These are phyloP conservation scores for Agrochola macilenta DNA, from an alignment of 2,888 invertebrate genomes.

Conservation along the genomic window DNA sequence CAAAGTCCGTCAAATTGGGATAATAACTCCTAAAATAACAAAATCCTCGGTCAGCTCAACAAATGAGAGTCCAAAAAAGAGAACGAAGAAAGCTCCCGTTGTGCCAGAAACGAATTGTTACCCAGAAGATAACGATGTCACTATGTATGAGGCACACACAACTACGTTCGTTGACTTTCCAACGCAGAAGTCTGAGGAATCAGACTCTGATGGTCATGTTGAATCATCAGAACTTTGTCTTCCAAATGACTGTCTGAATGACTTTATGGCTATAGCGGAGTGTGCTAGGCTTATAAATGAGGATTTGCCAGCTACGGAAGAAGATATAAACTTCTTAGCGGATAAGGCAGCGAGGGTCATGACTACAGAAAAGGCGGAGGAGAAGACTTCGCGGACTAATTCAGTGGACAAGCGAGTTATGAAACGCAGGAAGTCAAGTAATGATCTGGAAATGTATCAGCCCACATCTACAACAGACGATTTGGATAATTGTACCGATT, in stretches of 20 bases:
- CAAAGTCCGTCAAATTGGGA: slow-evolving; percentile 86
- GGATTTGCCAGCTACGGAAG: slow-evolving; percentile 79
- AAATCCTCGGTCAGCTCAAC: slow-evolving; percentile 79
- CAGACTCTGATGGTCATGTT: slow-evolving; percentile 84
- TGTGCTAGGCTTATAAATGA: slow-evolving; percentile 80
- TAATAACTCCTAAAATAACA: slow-evolving; percentile 78
- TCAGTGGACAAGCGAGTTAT: slow-evolving; percentile 79
- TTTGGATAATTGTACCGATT: slow-evolving; percentile 81
- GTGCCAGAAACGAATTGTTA: slow-evolving; percentile 76
- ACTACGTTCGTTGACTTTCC: slow-evolving; percentile 84
- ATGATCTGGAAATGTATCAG: slow-evolving; percentile 87
- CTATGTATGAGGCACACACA: slow-evolving; percentile 89
- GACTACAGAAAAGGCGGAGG: slow-evolving; percentile 83
- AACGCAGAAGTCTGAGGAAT: slow-evolving; percentile 83
- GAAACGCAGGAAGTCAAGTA: slow-evolving; percentile 84
- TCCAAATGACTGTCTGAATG: slow-evolving; percentile 86
- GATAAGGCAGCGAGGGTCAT: slow-evolving; percentile 87
- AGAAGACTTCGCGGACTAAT: slow-evolving; percentile 72
- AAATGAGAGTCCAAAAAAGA: slow-evolving; percentile 85
- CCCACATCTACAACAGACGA: slow-evolving; percentile 88
- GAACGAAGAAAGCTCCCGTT: slow-evolving; percentile 78
- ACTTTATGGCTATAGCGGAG: slow-evolving; percentile 86
- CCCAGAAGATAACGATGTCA: slow-evolving; percentile 85
- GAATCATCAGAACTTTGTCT: slow-evolving; percentile 86
- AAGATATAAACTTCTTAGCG: slow-evolving; percentile 84